Base-by-base conservation (phyloP, 2,888 invertebrate species). In the Plebejus melissa region DNA sequence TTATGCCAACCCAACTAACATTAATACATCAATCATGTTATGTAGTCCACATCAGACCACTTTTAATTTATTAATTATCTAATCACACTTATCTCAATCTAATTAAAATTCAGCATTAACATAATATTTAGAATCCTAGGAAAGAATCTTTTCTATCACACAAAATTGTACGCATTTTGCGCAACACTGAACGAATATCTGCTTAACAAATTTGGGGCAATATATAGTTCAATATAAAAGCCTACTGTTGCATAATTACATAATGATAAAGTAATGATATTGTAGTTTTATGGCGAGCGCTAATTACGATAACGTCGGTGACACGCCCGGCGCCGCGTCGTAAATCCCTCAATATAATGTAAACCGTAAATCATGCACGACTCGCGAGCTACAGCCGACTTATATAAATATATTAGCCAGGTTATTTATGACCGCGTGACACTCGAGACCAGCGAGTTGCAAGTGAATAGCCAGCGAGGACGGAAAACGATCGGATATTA, bases 291-390 rank as follows among this genome's bases (percentile, higher is more conserved):
- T 65, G 65, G 13, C 65, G 65, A 32, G 32, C 13, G 32, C 32
- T 36, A 65, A 65, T 65, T 32, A 32, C 28, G 65, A 65, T 65
- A 65, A 65, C 13, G 65, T 32, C 32, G 13, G 65, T 13, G 65
- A 65, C 65, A 36, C 32, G 65, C 32, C 28, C 60, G 65, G 65
- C 65, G 32, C 32, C 32, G 28, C 60, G 16, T 36, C 65, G 65
- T 65, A 65, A 65, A 65, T 65, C 65, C 65, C 11, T 65, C 65
- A 65, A 65, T 65, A 65, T 65, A 36, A 36, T 65, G 65, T 65
- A 13, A 32, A 65, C 65, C 32, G 13, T 65, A 32, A 65, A 65
- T 65, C 65, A 36, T 28, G 60, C 13, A 36, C 65, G 32, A 13
- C 13, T 65, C 54, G 16, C 54, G 54, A 54, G 3, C 4, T 65